Conservation (phyloP, 2,797 vertebrate species). For the Pangasius mekongensis region DNA sequence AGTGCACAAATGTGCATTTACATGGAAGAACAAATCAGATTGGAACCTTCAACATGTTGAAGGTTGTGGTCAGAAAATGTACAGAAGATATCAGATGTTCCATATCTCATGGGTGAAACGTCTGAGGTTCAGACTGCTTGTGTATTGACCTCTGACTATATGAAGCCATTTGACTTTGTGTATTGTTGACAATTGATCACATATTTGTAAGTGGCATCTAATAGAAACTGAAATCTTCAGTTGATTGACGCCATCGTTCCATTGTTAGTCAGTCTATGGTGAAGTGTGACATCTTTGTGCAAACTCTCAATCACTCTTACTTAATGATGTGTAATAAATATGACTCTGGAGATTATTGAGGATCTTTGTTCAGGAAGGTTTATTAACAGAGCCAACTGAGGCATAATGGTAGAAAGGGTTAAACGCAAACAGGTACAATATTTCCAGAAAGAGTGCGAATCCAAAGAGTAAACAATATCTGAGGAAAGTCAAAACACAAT, state of each 20-base stretch:
- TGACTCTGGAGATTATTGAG: background rate
- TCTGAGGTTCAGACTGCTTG: too few species aligned
- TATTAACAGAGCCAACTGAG: background rate
- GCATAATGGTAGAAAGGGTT: background rate
- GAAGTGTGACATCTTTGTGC: background rate
- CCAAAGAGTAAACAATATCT: constrained; percentile 3
- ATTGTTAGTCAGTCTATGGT: background rate
- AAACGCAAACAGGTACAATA: background rate
- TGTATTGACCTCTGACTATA: background rate
- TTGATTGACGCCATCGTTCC: background rate
- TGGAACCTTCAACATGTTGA: background rate
- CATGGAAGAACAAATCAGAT: background rate
- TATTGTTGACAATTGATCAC: background rate
- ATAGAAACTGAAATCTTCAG: background rate
- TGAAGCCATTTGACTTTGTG: background rate
- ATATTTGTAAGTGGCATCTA: background rate
- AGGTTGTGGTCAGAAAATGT: background rate
- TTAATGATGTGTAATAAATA: background rate
- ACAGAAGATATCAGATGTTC: background rate
- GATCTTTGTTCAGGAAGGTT: background rate
- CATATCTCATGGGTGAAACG: background rate
- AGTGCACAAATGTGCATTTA: background rate
- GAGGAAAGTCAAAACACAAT: background rate
- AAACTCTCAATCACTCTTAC: background rate
- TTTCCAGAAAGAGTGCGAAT: background rate